Base-by-base conservation (phyloP, 2,888 invertebrate genomes). In the Cephonodes hylas region DNA sequence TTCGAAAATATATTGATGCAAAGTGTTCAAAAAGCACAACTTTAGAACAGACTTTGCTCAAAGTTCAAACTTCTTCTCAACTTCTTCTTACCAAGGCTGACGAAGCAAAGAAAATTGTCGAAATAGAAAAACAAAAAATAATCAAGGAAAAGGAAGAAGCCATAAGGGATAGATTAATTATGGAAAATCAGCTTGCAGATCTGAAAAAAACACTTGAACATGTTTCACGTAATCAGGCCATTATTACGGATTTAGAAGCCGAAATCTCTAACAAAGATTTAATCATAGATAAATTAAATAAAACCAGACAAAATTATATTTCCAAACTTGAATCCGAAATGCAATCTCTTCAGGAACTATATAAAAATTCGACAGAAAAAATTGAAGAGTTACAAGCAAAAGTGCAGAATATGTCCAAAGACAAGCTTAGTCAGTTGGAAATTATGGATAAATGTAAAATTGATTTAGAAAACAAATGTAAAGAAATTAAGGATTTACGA, bases 51-150 rank as follows among this genome's bases (percentile, higher is more conserved):
- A 85, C 84, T 23, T 73, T 91, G 63, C 63, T 79, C 1, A 85
- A 84, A 72, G 82, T 89, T 5, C 85, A 89, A 72, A 84, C 80
- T 31, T 89, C 91, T 53, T 89, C 88, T 45, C 85, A 90, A 65
- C 63, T 91, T 60, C 80, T 91, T 42, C 73, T 86, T 66, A 81
- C 70, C 53, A 91, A 91, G 80, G 87, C 91, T 0, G 87, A 90
- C 62, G 89, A 91, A 76, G 89, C 90, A 5, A 88, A 85, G 68
- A 84, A 75, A 70, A 72, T 88, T 38, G 81, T 87, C 4, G 90
- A 91, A 77, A 85, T 81, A 66, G 91, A 91, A 73, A 88, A 86
- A 73, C 84, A 83, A 73, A 91, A 89, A 72, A 85, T 89, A 60
- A 64, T 81, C 0, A 74, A 68, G 66, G 91, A 91, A 69, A 91